phyloP scores from a whole-genome alignment of 2,797 vertebrate genomes.

The Monodelphis domestica region DNA sequence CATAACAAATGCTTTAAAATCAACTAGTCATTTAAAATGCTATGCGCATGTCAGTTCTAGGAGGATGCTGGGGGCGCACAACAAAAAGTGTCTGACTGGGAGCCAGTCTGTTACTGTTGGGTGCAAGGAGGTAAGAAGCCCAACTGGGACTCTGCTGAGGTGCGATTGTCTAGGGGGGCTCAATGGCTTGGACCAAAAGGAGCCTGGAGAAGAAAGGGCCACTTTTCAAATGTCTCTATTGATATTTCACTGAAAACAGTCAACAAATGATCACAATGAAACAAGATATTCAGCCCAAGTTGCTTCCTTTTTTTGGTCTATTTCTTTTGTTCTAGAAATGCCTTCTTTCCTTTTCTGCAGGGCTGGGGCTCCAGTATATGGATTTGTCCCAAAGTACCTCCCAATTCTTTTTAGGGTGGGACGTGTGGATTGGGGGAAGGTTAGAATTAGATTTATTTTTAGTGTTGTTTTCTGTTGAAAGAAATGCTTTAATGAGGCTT shows the following conservation, averaged over 20 bases:
- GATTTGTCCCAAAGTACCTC: background rate
- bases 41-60: conserved; percentile 21
- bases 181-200: background rate
- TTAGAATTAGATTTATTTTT: background rate
- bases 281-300: too few species aligned
- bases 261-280: background rate
- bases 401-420: background rate
- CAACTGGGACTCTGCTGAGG: fast-evolving
- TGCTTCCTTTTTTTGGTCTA: background rate
- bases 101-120: background rate
- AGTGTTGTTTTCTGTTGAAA: background rate
- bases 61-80: background rate
- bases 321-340: background rate
- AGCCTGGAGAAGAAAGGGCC: background rate
- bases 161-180: background rate
- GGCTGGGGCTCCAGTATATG: fast-evolving
- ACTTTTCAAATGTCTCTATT: background rate
- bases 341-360: background rate
- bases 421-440: background rate
- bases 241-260: background rate
- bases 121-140: background rate
- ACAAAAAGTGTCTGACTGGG: too few species aligned
- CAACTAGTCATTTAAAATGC: conserved; percentile 44
- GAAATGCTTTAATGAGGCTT: background rate
- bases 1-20: background rate